Base-by-base conservation (phyloP, 64 coral and sea anemone species). In the Hydrozoanthus tunicans region DNA sequence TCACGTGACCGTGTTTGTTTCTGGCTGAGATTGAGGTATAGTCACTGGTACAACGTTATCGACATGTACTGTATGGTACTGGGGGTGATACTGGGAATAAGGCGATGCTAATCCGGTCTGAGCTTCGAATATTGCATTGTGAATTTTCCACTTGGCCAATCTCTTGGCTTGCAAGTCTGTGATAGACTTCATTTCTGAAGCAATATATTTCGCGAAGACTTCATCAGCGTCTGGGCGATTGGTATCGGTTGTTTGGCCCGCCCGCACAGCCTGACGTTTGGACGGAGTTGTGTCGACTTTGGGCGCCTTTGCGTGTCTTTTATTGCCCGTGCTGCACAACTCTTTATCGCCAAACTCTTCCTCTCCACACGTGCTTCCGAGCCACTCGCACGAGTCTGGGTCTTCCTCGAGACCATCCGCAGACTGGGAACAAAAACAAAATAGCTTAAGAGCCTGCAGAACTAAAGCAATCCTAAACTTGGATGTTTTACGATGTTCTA, bases 101-200 rank as follows among this genome's bases (percentile, higher is more conserved):
- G 84, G 84, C 13, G 84, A 74, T 56, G 84, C 56, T 13, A 88
- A 75, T n/a, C 84, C 84, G 11, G 84, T 88, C 69, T 88, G 84
- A 73, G 84, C 84, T 24, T 88, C 84, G 15, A 88, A 88, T 73
- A 88, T 88, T 51, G 84, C 84, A 74, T 88, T 88, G 84, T 88
- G 84, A 10, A 88, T 88, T 59, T 88, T 88, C 84, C 84, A 88
- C 67, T 88, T 88, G n/a, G 84, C 84, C 10, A 88, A 10, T 11
- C 84, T 57, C 10, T 88, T 88, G 20, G 84, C 84, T 56, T 88
- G 84, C 8, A 51, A 5, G 43, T 88, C 68, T 62, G 68, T 27
- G 59, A 88, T 88, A 73, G 53, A 67, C 56, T 70, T 88, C 20
- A 88, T 88, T 26, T 88, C 84, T 13, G 84, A 88, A 7, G 84